Conservation (phyloP, 2,113 vertebrate genomes). For the Platanista minor region DNA sequence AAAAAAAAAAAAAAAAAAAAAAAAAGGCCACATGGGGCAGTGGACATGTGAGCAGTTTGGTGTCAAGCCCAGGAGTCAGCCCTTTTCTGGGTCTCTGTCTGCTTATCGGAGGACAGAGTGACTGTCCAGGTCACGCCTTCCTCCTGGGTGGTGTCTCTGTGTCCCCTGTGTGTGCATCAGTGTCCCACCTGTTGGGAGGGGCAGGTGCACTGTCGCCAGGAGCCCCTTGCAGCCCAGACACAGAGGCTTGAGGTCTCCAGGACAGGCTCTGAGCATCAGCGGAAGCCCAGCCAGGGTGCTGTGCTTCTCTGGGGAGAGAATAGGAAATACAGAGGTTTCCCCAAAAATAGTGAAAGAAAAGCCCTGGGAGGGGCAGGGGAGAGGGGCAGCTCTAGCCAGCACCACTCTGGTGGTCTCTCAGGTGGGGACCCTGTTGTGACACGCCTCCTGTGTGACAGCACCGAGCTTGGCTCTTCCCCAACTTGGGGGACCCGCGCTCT, state of each 20-base stretch:
- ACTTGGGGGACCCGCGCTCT: accelerated
- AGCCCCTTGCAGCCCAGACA: neutral
- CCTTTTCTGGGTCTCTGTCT: neutral
- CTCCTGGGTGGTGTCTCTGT: neutral
- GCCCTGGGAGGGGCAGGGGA: neutral
- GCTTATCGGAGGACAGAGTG: neutral
- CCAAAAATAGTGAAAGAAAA: too few species aligned
- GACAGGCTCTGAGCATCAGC: accelerated
- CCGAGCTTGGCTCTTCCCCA: neutral
- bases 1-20: too few species aligned
- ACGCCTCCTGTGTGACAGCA: accelerated
- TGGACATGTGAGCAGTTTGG: accelerated
- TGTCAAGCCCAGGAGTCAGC: neutral
- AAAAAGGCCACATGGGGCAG: too few species aligned
- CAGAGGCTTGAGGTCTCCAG: neutral
- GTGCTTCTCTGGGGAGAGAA: neutral
- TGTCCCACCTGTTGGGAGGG: neutral
- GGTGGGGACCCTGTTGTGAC: neutral
- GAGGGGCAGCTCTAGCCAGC: neutral
- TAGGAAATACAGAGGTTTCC: neutral
- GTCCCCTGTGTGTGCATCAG: accelerated
- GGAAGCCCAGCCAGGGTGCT: neutral
- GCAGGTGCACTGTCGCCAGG: accelerated
- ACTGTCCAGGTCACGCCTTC: neutral
- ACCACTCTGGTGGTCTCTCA: accelerated